Evolutionary conservation across 2,888 invertebrate species (phyloP).

Genomic region (Drosophila phalerata): DNA sequence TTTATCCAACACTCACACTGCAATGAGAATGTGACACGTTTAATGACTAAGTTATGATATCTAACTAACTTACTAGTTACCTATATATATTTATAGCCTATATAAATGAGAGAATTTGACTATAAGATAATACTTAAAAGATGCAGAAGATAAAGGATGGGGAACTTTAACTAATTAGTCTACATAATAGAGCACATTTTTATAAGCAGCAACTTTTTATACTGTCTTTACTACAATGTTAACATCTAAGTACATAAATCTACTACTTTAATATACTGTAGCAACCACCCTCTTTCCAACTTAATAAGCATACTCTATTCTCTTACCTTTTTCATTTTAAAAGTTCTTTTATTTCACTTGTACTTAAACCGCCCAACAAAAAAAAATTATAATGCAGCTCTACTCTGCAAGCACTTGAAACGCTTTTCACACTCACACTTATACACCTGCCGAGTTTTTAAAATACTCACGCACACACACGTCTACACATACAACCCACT

Average conservation of each 20-base stretch:
- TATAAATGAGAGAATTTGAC: conserved; percentile 63
- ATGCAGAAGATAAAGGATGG: not conserved
- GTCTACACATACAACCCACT: not conserved
- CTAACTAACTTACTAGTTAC: conserved; percentile 50
- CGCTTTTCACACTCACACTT: conserved; percentile 56
- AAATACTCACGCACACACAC: conserved; percentile 36
- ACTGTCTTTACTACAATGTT: conserved; percentile 21
- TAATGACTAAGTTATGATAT: conserved; percentile 50
- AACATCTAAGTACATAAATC: conserved; percentile 32
- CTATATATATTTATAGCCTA: conserved; percentile 23
- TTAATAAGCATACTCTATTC: conserved; percentile 54
- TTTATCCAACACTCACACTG: conserved; percentile 28
- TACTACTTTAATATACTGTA: conserved; percentile 33
- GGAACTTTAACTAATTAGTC: conserved; percentile 31
- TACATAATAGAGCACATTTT: conserved; percentile 47
- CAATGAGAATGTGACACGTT: conserved; percentile 72
- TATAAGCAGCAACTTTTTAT: conserved; percentile 49
- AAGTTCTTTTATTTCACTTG: conserved; percentile 47
- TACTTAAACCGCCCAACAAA: conserved; percentile 3
- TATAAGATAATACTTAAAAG: conserved; percentile 57
- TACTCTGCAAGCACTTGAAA: conserved; percentile 61
- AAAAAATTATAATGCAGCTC: conserved; percentile 29
- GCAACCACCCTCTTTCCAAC: conserved; percentile 32
- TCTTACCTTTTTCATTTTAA: conserved; percentile 44
- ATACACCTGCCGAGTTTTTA: conserved; percentile 59